Evolutionary conservation across 1,140 invertebrate genomes (phyloP), one percentile per base, ranked within the genome.

Genomic region (Hydropsyche tenuis): DNA sequence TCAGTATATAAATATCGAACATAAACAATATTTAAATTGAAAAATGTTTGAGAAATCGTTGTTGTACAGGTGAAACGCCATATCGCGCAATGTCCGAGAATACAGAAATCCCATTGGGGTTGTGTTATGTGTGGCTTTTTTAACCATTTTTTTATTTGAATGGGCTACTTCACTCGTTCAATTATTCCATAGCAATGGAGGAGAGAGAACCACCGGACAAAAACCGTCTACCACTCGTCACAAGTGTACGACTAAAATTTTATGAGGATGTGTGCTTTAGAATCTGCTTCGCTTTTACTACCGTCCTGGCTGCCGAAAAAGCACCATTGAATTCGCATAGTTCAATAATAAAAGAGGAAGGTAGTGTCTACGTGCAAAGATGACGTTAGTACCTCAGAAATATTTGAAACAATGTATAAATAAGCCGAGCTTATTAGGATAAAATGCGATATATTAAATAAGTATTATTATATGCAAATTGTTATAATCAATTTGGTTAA

Each of bases 81-180:
- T 43, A 68, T 48, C 45, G 20, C 5, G 25, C 63, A 23, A 56
- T 56, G 68, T 70, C 68, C 48, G 68, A 70, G 68, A 70, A 45
- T 70, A 45, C 48, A 70, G 30, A 46, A 56, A 70, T 56, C 68
- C 68, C 68, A 70, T 70, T 43, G 68, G 68, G 51, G 37, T 43
- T 27, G 48, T 30, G 48, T 56, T 56, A 37, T 70, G 30, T 37
- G 30, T 37, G 14, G 2, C 45, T 48, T 60, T 60, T 25, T 25
- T 60, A 1, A 22, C 11, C 22, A 9, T 25, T 60, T 60, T 60
- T 60, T 43, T 45, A 45, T 56, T 56, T 51, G 68, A 70, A 70
- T 56, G 56, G 68, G 46, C 20, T 56, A 70, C 43, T 56, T 70
- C 68, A 56, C 30, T 46, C 27, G 68, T 56, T 70, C 46, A 70